Percentiles rank a stretch among this genome's conserved stretches.
These are phyloP conservation scores for Coranthus polyacanthus DNA, from an alignment of 2,797 vertebrate genomes.

Conservation along the genomic window DNA sequence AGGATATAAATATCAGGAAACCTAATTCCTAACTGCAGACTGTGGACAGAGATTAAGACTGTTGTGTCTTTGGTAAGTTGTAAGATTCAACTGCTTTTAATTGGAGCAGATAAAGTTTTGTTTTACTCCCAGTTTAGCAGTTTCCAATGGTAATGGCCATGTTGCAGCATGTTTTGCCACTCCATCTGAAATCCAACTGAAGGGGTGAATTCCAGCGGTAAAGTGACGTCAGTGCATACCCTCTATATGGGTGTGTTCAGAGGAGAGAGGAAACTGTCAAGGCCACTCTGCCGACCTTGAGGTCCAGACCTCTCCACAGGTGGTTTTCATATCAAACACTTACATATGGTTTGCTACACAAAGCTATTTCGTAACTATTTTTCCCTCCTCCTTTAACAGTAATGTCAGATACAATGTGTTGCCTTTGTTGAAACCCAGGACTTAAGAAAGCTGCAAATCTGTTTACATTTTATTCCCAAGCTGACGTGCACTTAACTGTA, in stretches of 20 bases:
- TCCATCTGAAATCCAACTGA: too few relatives aligned
- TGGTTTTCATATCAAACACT: conserved; percentile 15
- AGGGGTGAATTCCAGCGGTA: too few relatives aligned
- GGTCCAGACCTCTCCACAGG: neutral
- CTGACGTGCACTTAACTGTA: neutral
- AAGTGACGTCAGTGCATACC: too few relatives aligned
- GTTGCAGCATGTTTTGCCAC: too few relatives aligned
- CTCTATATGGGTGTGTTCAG: conserved; percentile 6
- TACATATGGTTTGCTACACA: conserved; percentile 5
- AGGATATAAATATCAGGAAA: too few relatives aligned
- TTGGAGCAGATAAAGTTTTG: too few relatives aligned
- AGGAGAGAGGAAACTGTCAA: conserved; percentile 20
- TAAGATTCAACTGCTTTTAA: too few relatives aligned
- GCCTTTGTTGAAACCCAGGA: neutral
- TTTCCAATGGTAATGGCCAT: too few relatives aligned
- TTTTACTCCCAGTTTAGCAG: too few relatives aligned
- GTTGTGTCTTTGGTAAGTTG: too few relatives aligned
- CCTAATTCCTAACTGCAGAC: too few relatives aligned
- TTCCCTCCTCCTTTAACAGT: neutral
- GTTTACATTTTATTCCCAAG: neutral
- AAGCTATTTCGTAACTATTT: neutral
- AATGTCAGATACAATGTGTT: neutral
- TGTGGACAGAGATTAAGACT: too few relatives aligned
- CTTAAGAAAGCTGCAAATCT: neutral
- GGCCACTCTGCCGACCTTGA: conserved; percentile 12